Evolutionary conservation across 1,140 invertebrate species (phyloP).

Genomic region (Saccostrea cuccullata): DNA sequence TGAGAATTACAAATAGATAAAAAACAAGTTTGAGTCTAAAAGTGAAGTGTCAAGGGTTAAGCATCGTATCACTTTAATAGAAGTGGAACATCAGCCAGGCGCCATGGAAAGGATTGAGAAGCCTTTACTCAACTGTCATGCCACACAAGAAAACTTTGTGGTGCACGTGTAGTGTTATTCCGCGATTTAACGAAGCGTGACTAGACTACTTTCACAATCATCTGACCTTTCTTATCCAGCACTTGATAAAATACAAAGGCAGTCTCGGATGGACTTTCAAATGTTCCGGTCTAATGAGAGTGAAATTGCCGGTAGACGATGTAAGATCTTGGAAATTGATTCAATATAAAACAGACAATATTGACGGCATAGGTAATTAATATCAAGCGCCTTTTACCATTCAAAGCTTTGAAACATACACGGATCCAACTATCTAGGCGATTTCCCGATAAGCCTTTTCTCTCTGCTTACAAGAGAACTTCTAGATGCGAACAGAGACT

Average conservation of each 20-base stretch:
- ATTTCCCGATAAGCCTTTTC: conserved; percentile 30
- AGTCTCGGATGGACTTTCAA: conserved; percentile 37
- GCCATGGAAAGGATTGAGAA: not conserved
- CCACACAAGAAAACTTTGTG: conserved; percentile 27
- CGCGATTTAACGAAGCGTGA: conserved; percentile 22
- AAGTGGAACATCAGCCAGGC: conserved; percentile 26
- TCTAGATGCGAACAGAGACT: conserved; percentile 5
- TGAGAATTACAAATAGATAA: conserved; percentile 21
- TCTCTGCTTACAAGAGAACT: conserved; percentile 28
- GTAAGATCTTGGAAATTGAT: conserved; percentile 34
- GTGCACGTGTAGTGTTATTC: conserved; percentile 42
- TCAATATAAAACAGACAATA: conserved; percentile 42
- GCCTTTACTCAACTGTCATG: not conserved
- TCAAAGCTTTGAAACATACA: conserved; percentile 31
- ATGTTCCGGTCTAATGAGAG: conserved; percentile 39
- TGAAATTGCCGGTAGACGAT: conserved; percentile 37
- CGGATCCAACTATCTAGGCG: conserved; percentile 25
- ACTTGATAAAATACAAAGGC: conserved; percentile 42
- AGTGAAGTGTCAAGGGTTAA: conserved; percentile 35
- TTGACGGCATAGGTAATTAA: conserved; percentile 41
- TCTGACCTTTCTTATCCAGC: not conserved
- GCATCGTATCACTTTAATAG: conserved; percentile 31
- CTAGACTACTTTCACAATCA: conserved; percentile 43
- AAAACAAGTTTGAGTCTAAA: not conserved
- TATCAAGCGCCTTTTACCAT: conserved; percentile 16